Conservation (phyloP, 2,888 invertebrate species). For the Leistus spinibarbis region DNA sequence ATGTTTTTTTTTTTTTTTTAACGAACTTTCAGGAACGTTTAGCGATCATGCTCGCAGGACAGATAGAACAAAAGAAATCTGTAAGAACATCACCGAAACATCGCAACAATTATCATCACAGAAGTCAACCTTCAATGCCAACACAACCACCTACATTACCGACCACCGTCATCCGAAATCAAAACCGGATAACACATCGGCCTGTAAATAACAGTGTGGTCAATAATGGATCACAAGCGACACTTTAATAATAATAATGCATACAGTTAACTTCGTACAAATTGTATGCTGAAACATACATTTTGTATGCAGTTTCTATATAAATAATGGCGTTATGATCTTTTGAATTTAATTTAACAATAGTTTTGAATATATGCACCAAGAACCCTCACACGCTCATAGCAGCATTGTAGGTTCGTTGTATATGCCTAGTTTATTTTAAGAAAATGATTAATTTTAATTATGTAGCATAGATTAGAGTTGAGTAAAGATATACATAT, state of each 20-base stretch:
- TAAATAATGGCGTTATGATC: neutral
- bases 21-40: slow-evolving; percentile 16
- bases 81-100: neutral
- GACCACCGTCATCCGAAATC: neutral
- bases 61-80: slow-evolving; percentile 4
- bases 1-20: neutral
- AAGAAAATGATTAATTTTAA: neutral
- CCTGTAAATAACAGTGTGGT: slow-evolving; percentile 11
- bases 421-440: neutral
- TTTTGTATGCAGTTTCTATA: too few relatives aligned
- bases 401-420: neutral
- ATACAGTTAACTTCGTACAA: neutral
- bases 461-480: neutral
- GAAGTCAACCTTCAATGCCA: neutral
- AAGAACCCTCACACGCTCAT: neutral
- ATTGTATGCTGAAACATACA: neutral
- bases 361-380: neutral
- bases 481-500: neutral
- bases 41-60: slow-evolving; percentile 23
- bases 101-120: neutral
- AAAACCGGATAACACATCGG: slow-evolving; percentile 1
- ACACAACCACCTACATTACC: neutral
- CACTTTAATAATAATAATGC: neutral
- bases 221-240: slow-evolving; percentile 16
- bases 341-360: neutral